phyloP scores from a whole-genome alignment of 2,797 vertebrate genomes.

The Aldrovandia affinis region DNA sequence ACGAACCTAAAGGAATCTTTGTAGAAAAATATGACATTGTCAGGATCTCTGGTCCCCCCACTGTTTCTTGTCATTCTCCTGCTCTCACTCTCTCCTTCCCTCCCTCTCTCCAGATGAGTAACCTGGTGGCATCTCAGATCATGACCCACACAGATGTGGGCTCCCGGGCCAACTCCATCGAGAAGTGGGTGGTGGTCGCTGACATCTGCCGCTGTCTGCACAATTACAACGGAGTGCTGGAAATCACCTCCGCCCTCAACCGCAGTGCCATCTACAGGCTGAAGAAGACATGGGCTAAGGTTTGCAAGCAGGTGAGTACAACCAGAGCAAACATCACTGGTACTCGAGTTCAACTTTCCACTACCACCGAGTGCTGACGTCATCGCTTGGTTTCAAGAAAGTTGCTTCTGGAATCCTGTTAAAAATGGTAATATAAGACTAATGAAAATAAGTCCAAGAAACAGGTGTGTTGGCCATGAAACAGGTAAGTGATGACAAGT shows the following conservation, averaged over 20 bases:
- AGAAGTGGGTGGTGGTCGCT: slow-evolving; percentile 94
- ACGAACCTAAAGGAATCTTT: too few relatives aligned
- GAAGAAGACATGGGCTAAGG: slow-evolving; percentile 94
- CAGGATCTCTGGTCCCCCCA: too few relatives aligned
- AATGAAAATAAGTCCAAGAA: too few relatives aligned
- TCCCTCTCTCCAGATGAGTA: slow-evolving; percentile 84
- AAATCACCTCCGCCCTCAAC: slow-evolving; percentile 94
- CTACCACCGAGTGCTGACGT: background rate
- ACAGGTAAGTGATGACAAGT: too few relatives aligned
- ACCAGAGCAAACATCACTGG: too few relatives aligned
- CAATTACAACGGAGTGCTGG: slow-evolving; percentile 93
- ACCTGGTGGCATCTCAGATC: slow-evolving; percentile 94
- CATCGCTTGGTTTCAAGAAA: background rate
- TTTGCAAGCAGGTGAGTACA: slow-evolving; percentile 95
- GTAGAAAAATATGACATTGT: too few relatives aligned
- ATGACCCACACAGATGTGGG: slow-evolving; percentile 89
- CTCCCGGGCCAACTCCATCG: slow-evolving; percentile 87
- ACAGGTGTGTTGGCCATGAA: too few relatives aligned
- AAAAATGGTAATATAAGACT: background rate
- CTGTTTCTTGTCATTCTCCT: too few relatives aligned
- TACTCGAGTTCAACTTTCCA: background rate
- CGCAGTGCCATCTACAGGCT: slow-evolving; percentile 93
- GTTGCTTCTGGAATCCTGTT: background rate
- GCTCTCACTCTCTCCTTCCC: too few relatives aligned
- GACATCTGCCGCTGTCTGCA: slow-evolving; percentile 93